phyloP scores from a whole-genome alignment of 2,888 invertebrate genomes.

The Mythimna pallens region DNA sequence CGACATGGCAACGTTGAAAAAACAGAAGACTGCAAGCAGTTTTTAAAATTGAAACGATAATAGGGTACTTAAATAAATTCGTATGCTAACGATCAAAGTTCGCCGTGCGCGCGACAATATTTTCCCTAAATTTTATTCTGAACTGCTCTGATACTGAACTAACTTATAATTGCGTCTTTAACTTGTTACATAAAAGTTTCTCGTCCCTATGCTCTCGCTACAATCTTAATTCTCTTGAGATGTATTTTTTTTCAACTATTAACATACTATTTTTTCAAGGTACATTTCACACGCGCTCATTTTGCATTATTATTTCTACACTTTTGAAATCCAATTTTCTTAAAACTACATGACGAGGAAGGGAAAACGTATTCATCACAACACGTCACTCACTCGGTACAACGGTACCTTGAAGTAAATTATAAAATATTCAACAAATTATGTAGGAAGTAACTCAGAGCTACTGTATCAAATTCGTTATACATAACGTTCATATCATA shows the following conservation, averaged over 20 bases:
- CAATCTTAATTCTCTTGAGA: constrained; percentile 43
- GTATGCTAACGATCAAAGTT: constrained; percentile 71
- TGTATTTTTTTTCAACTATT: constrained; percentile 56
- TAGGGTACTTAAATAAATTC: constrained; percentile 54
- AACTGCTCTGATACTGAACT: constrained; percentile 62
- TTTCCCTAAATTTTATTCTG: constrained; percentile 59
- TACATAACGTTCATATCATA: constrained; percentile 73
- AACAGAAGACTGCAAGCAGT: constrained; percentile 47
- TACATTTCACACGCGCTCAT: constrained; percentile 79
- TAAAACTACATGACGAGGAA: constrained; percentile 66
- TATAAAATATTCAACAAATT: constrained; percentile 54
- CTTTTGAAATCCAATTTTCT: constrained; percentile 69
- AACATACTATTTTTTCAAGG: constrained; percentile 73
- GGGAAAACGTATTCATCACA: constrained; percentile 66
- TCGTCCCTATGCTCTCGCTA: constrained; percentile 50
- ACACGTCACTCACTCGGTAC: constrained; percentile 57
- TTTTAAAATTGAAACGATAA: constrained; percentile 34
- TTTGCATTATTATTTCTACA: constrained; percentile 69
- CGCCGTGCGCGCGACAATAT: constrained; percentile 57
- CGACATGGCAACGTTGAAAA: constrained; percentile 68
- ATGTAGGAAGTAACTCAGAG: constrained; percentile 67
- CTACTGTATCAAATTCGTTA: constrained; percentile 68
- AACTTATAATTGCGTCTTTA: constrained; percentile 70
- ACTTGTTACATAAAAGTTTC: constrained; percentile 68
- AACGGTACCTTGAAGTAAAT: constrained; percentile 51